Conservation (phyloP, 2,113 vertebrate species). For the Clarias macrocephalus region DNA sequence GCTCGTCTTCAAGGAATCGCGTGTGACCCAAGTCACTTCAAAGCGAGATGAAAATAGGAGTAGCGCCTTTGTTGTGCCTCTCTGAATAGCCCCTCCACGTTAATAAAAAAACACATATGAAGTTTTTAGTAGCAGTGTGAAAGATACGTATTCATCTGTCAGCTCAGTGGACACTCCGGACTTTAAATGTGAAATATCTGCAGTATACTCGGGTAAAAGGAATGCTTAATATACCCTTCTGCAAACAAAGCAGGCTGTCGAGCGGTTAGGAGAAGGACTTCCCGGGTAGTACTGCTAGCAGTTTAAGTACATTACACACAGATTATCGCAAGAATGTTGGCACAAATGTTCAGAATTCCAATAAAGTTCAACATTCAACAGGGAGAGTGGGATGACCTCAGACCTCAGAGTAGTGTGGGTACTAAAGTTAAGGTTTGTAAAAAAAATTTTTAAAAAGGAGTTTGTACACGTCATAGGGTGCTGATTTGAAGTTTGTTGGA, state of each 20-base stretch:
- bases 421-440: too few relatives aligned
- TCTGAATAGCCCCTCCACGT: slow-evolving; percentile 22
- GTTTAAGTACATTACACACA: not conserved
- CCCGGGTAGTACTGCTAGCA: not conserved
- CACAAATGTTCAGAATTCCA: not conserved
- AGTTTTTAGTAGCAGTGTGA: slow-evolving; percentile 17
- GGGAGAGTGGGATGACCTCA: not conserved
- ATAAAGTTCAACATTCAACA: not conserved
- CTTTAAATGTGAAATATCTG: not conserved
- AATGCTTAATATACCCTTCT: not conserved
- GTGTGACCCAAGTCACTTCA: slow-evolving; percentile 29
- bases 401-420: not conserved
- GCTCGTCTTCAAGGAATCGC: slow-evolving; percentile 12
- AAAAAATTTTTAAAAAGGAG: not conserved
- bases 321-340: not conserved
- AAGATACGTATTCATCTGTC: slow-evolving; percentile 19
- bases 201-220: too few relatives aligned
- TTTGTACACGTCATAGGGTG: not conserved
- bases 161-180: not conserved
- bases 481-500: not conserved
- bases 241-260: not conserved
- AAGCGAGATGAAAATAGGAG: slow-evolving; percentile 11
- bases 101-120: slow-evolving; percentile 21
- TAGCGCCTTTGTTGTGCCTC: slow-evolving; percentile 15
- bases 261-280: not conserved